Evolutionary conservation across 2,888 invertebrate species (phyloP), one percentile per base, ranked within the genome.

Genomic region (Macaria liturata): DNA sequence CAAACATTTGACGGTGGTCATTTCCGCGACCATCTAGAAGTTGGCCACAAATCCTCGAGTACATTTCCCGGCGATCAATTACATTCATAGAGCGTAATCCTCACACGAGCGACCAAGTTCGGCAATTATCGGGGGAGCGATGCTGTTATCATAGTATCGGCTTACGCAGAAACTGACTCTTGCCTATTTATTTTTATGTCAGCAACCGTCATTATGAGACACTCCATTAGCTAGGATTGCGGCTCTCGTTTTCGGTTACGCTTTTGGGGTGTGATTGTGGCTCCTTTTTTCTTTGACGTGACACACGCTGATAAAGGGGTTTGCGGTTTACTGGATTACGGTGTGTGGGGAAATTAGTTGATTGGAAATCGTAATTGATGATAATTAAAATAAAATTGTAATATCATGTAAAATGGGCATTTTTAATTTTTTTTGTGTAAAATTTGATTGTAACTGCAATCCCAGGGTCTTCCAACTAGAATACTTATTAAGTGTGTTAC

Each of bases 151-250:
- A 91, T 90, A 91, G 91, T 91, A 91, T 91, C 91, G 87, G 90
- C 91, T 91, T 91, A 91, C 91, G 87, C 87, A 91, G 91, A 91
- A 91, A 91, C 91, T 83, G 91, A 91, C 84, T 90, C 91, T 89
- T 83, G 89, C 88, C 91, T 91, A 91, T 91, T 91, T 91, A 91
- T 91, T 91, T 91, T 91, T 91, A 91, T 91, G 91, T 91, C 91
- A 91, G 89, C 89, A 90, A 89, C 90, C 90, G 89, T 90, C 91
- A 91, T 91, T 90, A 91, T 89, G 90, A 88, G 91, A 91, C 91
- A 91, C 91, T 91, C 91, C 91, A 91, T 91, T 91, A 91, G 90
- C 87, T 91, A 83, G 90, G 91, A 91, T 91, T 91, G 91, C 89
- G 86, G 88, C 79, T 83, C 85, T 84, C 86, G 89, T 86, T 89